Conservation (phyloP, 1,140 invertebrate genomes). For the Mesaphorura yosii region DNA sequence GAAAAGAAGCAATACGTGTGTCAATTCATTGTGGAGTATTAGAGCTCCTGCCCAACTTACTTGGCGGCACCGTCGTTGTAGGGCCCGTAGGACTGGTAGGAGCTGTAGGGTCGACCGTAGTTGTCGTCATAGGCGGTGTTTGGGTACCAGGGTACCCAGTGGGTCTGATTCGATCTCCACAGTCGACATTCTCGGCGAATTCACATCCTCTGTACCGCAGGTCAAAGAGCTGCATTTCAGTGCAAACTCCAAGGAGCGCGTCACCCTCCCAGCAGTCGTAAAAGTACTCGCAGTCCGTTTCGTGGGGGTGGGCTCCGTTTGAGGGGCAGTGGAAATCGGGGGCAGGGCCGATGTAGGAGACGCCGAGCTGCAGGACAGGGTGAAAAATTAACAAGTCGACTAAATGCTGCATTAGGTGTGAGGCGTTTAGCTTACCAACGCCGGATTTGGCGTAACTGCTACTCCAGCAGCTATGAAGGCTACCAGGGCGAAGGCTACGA, state of each 20-base stretch:
- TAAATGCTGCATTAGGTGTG: no score
- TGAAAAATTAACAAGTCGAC: no score
- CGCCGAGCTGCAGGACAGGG: neutral
- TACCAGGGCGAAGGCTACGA: no score
- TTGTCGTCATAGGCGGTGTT: neutral
- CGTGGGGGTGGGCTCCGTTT: conserved; percentile 4
- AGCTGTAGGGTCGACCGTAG: neutral
- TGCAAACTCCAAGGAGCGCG: conserved; percentile 3
- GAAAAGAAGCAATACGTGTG: neutral
- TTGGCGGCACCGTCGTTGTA: no score
- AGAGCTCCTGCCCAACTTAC: neutral
- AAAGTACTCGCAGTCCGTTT: conserved; percentile 8
- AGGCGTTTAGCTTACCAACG: no score
- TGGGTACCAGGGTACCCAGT: conserved; percentile 9
- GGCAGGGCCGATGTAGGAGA: neutral
- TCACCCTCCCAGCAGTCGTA: conserved; percentile 3
- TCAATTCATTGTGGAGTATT: neutral
- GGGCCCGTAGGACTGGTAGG: neutral
- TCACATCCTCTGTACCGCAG: conserved; percentile 16
- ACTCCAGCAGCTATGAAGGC: no score
- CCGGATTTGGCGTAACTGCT: no score
- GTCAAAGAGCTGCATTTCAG: conserved; percentile 14
- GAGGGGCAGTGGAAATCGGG: neutral
- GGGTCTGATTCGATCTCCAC: conserved; percentile 16
- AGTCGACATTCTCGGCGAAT: conserved; percentile 13